phyloP scores from a whole-genome alignment of 2,888 invertebrate genomes.

The Diploptera punctata region DNA sequence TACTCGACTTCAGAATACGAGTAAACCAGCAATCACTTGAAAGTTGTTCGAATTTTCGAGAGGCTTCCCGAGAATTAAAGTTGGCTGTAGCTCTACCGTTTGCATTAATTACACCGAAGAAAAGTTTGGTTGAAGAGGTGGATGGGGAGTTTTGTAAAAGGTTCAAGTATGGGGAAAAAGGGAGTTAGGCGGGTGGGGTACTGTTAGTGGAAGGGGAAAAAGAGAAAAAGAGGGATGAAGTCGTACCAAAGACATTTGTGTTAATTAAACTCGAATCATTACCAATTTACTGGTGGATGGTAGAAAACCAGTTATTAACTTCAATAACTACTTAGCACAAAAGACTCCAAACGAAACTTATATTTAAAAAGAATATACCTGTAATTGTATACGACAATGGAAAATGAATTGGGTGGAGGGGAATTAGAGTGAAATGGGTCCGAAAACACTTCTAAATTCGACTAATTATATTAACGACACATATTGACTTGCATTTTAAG shows the following conservation, averaged over 20 bases:
- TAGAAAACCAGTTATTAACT: constrained; percentile 31
- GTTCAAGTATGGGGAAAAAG: constrained; percentile 1
- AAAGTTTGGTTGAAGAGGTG: constrained; percentile 8
- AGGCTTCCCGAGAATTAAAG: constrained; percentile 16
- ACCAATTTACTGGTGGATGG: constrained; percentile 25
- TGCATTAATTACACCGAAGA: constrained; percentile 22
- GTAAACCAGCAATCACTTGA: not conserved
- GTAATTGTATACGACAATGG: not conserved
- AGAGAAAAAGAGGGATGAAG: not conserved
- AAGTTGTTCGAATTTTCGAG: constrained; percentile 9
- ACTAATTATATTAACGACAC: too few relatives aligned
- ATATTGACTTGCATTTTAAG: too few relatives aligned
- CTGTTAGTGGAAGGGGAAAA: not conserved
- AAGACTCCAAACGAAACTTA: not conserved
- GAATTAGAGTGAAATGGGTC: not conserved
- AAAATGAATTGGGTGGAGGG: not conserved
- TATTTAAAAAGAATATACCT: not conserved
- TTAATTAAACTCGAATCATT: constrained; percentile 38
- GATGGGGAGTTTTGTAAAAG: constrained; percentile 9
- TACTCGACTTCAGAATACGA: too few relatives aligned
- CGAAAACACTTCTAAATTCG: not conserved
- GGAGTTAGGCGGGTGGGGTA: not conserved
- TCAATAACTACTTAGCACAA: not conserved
- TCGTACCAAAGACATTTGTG: constrained; percentile 19
- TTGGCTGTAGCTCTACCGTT: not conserved